phyloP scores from a whole-genome alignment of 2,113 vertebrate species.

The Barbus barbus region DNA sequence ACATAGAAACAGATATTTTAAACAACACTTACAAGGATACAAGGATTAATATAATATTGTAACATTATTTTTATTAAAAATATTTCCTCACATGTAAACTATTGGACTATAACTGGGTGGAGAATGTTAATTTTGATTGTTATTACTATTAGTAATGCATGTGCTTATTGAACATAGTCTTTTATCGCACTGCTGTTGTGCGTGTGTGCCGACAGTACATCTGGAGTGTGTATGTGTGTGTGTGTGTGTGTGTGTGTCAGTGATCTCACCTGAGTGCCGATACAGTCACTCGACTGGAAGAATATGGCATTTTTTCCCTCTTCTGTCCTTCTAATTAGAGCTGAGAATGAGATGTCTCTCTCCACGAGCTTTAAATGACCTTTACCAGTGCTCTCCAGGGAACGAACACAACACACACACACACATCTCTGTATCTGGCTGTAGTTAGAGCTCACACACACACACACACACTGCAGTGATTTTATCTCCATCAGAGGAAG shows the following conservation, averaged over 20 bases:
- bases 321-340: constrained; percentile 44
- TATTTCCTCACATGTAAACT: neutral
- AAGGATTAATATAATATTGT: neutral
- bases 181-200: neutral
- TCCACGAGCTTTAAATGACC: constrained; percentile 61
- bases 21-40: neutral
- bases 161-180: neutral
- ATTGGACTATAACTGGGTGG: neutral
- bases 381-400: constrained; percentile 58
- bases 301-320: constrained; percentile 4
- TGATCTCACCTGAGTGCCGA: constrained; percentile 20
- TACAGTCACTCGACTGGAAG: neutral
- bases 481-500: constrained; percentile 31
- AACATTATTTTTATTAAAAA: neutral
- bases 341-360: constrained; percentile 40
- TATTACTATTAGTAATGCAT: neutral
- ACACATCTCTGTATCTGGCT: neutral
- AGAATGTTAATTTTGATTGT: neutral
- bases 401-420: constrained; percentile 4
- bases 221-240: neutral
- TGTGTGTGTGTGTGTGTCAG: neutral
- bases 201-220: neutral
- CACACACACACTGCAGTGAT: constrained; percentile 3
- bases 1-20: too few relatives aligned
- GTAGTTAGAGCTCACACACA: neutral